Evolutionary conservation across 2,888 invertebrate species (phyloP).

Genomic region (Ditula angustiorana): DNA sequence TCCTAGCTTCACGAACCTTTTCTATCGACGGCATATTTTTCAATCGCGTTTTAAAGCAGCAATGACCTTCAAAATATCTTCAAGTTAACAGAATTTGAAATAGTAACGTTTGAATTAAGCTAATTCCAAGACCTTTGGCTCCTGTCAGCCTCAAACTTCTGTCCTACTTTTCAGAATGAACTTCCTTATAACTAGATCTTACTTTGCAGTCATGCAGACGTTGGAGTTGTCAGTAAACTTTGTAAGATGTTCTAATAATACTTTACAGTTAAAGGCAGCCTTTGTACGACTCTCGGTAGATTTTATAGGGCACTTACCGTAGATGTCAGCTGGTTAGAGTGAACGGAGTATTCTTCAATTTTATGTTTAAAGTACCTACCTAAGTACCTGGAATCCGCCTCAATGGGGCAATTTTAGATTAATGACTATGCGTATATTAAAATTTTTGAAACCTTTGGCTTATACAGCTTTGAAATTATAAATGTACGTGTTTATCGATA

Average conservation of each 20-base stretch:
- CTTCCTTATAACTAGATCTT: neutral
- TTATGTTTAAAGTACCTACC: neutral
- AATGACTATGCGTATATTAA: neutral
- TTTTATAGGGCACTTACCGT: neutral
- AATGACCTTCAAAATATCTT: no score
- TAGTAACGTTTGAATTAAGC: no score
- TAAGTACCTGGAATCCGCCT: neutral
- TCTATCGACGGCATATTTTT: no score
- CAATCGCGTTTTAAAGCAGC: no score
- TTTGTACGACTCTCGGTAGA: no score
- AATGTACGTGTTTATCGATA: no score
- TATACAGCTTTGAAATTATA: neutral
- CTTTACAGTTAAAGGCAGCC: no score
- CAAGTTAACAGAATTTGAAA: no score
- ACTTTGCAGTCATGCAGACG: neutral
- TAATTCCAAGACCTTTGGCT: no score
- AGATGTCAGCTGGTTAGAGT: neutral
- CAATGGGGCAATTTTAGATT: neutral
- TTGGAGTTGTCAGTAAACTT: neutral
- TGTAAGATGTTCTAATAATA: neutral
- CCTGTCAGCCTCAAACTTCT: no score
- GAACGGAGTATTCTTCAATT: neutral
- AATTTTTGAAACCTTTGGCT: neutral
- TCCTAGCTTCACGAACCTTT: no score
- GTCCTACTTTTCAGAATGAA: neutral